Conservation (phyloP, 2,888 invertebrate species). For the Anarsia innoxiella region DNA sequence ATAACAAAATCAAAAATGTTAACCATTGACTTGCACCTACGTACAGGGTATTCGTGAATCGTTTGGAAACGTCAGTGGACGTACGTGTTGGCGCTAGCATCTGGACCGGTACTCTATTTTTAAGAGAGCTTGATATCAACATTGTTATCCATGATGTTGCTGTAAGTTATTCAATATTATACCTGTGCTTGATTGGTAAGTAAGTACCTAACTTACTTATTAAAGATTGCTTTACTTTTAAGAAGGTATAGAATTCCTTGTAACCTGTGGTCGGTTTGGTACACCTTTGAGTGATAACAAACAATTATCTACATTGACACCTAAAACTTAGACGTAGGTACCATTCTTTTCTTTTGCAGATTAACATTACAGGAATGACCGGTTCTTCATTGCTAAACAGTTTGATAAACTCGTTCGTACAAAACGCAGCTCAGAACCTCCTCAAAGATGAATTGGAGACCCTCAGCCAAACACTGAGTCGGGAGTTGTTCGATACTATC, state of each 20-base stretch:
- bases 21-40: no score
- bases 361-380: constrained; percentile 41
- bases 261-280: no score
- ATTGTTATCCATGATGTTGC: constrained; percentile 38
- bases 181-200: no score
- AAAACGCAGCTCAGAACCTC: constrained; percentile 36
- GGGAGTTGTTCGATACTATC: constrained; percentile 36
- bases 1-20: no score
- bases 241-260: no score
- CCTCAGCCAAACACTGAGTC: constrained; percentile 33
- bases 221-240: no score
- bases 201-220: no score
- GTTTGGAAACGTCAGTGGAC: constrained; percentile 35
- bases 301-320: no score
- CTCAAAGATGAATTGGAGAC: constrained; percentile 33
- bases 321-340: no score
- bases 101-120: constrained; percentile 32
- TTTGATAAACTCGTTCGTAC: constrained; percentile 36
- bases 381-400: constrained; percentile 40
- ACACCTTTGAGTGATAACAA: no score
- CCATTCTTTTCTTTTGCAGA: constrained; percentile 30
- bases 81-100: constrained; percentile 38
- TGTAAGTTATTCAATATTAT: no score
- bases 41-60: constrained; percentile 40
- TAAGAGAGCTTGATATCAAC: constrained; percentile 37